Conservation (phyloP, 2,888 invertebrate genomes). For the Escarpia spicata region DNA sequence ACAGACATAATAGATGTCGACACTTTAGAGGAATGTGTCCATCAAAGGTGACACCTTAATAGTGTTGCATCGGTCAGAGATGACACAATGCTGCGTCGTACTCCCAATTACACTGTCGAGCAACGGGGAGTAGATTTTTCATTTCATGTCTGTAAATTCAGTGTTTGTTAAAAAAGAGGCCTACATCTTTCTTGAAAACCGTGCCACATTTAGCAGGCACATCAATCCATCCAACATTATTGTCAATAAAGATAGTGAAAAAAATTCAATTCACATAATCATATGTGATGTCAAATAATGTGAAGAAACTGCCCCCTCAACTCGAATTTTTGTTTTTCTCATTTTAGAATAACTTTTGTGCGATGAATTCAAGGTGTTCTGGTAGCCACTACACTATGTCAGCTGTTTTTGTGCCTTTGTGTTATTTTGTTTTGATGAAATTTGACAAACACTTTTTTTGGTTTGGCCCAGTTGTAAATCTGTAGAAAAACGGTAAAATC, state of each 20-base stretch:
- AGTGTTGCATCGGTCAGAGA: background rate
- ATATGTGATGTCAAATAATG: background rate
- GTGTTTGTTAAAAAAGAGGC: background rate
- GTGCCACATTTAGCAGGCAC: background rate
- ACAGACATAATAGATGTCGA: background rate
- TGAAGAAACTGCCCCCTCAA: background rate
- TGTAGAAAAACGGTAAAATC: no score
- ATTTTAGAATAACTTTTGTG: background rate
- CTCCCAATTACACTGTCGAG: background rate
- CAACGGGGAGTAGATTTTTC: background rate
- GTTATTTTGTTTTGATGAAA: no score
- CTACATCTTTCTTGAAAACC: background rate
- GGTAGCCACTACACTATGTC: no score
- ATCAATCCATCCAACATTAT: background rate
- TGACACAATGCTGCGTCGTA: background rate
- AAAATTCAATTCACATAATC: no score
- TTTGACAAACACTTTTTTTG: no score
- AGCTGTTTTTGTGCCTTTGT: no score
- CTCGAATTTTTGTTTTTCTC: background rate
- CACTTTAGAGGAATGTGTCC: background rate
- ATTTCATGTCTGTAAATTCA: background rate
- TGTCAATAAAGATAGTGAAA: no score
- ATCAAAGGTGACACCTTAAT: slow-evolving; percentile 6
- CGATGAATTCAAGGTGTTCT: no score
- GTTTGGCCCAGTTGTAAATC: no score